Percentiles rank a stretch among this genome's conserved stretches.
Conservation (phyloP, 1,140 invertebrate genomes). For the Drosophila obscura region DNA sequence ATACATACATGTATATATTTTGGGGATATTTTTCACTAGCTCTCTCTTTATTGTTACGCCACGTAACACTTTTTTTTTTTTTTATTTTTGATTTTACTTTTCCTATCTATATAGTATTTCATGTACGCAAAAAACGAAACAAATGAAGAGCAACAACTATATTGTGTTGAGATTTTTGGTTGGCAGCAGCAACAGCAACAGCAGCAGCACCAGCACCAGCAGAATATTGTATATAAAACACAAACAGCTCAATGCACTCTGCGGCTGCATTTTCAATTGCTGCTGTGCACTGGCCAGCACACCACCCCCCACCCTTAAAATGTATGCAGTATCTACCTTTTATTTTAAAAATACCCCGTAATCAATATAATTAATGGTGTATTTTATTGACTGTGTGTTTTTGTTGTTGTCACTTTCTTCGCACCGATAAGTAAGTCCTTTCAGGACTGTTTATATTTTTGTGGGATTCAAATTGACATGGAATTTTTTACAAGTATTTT, state of each 20-base stretch:
- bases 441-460: no score
- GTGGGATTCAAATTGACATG: no score
- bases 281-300: background rate
- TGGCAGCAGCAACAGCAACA: background rate
- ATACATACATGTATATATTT: constrained; percentile 32
- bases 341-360: constrained; percentile 10
- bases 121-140: constrained; percentile 24
- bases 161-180: constrained; percentile 74
- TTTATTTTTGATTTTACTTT: background rate
- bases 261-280: constrained; percentile 62
- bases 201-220: constrained; percentile 6
- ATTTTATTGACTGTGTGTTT: no score
- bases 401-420: no score
- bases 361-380: no score
- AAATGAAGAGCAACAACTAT: constrained; percentile 40
- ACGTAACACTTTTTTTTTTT: no score
- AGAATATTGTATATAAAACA: constrained; percentile 16
- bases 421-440: no score
- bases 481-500: no score
- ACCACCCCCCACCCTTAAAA: constrained; percentile 16
- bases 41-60: constrained; percentile 51
- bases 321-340: constrained; percentile 20
- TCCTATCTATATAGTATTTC: constrained; percentile 27
- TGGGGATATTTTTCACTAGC: constrained; percentile 38
- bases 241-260: constrained; percentile 67